Percentiles rank a stretch among this genome's conserved stretches.
Evolutionary conservation across 2,888 invertebrate genomes (phyloP).

Genomic region (Sympetrum striolatum): DNA sequence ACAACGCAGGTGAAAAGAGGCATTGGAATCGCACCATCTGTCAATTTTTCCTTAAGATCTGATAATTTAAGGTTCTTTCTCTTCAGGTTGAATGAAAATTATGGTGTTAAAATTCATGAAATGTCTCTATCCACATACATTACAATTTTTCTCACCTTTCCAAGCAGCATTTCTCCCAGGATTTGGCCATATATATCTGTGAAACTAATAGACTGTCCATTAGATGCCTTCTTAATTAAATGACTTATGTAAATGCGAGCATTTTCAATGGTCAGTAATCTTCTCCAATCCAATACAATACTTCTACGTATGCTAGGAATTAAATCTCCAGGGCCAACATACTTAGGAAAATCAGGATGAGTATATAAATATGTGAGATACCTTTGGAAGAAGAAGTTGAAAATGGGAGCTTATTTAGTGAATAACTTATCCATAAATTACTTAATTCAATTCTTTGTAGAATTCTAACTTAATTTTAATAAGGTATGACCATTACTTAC

Average conservation of each 20-base stretch:
- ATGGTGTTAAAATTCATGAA: too few species aligned
- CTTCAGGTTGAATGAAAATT: conserved; percentile 56
- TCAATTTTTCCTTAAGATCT: conserved; percentile 55
- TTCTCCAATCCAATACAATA: conserved; percentile 56
- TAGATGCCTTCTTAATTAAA: conserved; percentile 51
- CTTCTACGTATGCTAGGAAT: conserved; percentile 56
- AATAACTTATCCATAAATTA: too few species aligned
- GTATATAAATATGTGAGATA: conserved; percentile 60
- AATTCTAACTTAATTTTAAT: too few species aligned
- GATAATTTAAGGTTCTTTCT: conserved; percentile 55
- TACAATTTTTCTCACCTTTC: conserved; percentile 50
- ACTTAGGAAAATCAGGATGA: conserved; percentile 57
- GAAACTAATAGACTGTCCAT: background rate
- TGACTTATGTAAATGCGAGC: background rate
- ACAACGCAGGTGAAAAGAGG: conserved; percentile 60
- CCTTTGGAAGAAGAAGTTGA: conserved; percentile 52
- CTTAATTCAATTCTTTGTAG: too few species aligned
- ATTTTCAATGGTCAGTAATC: conserved; percentile 53
- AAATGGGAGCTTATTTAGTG: background rate
- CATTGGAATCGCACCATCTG: conserved; percentile 56
- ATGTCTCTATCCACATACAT: too few species aligned
- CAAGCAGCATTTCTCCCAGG: background rate
- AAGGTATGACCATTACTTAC: conserved; percentile 51
- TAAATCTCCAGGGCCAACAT: conserved; percentile 55
- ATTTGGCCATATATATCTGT: background rate